Percentiles rank a stretch among this genome's conserved stretches.
Evolutionary conservation across 2,113 vertebrate species (phyloP).

Genomic region (Fulica atra): DNA sequence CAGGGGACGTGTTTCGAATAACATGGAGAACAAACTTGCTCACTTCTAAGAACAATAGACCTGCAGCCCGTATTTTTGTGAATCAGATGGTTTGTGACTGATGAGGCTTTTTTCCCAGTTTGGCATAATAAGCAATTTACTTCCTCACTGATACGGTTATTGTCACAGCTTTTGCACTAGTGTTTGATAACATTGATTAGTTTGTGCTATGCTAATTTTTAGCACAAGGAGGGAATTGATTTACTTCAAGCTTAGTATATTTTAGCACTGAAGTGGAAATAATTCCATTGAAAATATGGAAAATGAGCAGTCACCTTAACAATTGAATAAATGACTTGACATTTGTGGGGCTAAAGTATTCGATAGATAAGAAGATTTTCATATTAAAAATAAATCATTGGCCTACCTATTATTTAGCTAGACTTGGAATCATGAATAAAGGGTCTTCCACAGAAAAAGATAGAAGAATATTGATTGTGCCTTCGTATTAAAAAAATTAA

Average conservation of each 20-base stretch:
- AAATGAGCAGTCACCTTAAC: slow-evolving; percentile 77
- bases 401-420: slow-evolving; percentile 73
- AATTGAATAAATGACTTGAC: slow-evolving; percentile 84
- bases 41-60: slow-evolving; percentile 13
- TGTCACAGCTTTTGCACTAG: slow-evolving; percentile 69
- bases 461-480: slow-evolving; percentile 49
- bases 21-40: not conserved
- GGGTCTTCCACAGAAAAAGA: slow-evolving; percentile 8
- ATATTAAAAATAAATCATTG: slow-evolving; percentile 82
- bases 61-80: slow-evolving; percentile 33
- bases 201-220: slow-evolving; percentile 72
- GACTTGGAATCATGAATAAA: slow-evolving; percentile 67
- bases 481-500: slow-evolving; percentile 33
- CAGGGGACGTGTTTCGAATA: accelerated
- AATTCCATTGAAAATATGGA: slow-evolving; percentile 79
- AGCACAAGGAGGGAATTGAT: slow-evolving; percentile 74
- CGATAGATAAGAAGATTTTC: slow-evolving; percentile 78
- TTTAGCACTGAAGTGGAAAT: slow-evolving; percentile 83
- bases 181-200: slow-evolving; percentile 73
- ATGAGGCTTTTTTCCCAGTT: slow-evolving; percentile 54
- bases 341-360: slow-evolving; percentile 80
- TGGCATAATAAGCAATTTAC: slow-evolving; percentile 72
- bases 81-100: slow-evolving; percentile 59
- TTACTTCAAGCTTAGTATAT: slow-evolving; percentile 80
- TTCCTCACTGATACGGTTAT: slow-evolving; percentile 65